A percentile compares a stretch with the other conserved stretches of the same genome.
These are phyloP conservation scores for Tinamus major DNA, from an alignment of 2,797 vertebrate genomes.

Conservation along the genomic window DNA sequence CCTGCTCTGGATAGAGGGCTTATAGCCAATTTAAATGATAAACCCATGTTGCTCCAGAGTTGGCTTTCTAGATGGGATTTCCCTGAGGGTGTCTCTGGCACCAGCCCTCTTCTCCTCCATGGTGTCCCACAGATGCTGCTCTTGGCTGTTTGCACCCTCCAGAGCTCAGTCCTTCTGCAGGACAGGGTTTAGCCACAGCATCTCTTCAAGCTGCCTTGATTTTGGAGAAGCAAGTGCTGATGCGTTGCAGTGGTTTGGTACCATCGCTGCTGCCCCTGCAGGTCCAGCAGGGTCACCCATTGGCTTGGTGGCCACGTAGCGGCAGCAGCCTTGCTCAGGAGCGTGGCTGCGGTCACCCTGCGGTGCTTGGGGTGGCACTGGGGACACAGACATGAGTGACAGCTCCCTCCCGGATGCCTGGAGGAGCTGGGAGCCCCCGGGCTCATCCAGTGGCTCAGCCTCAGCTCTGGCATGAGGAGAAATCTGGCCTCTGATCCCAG, in stretches of 20 bases:
- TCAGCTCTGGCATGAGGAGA: neutral
- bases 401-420: neutral
- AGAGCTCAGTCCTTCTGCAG: neutral
- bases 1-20: neutral
- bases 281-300: no score
- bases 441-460: neutral
- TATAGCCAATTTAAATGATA: neutral
- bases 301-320: no score
- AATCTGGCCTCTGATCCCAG: neutral
- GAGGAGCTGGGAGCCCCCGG: neutral
- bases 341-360: no score
- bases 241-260: no score
- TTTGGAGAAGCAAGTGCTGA: no score
- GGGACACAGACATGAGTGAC: rapidly evolving
- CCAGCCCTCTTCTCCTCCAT: neutral
- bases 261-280: no score
- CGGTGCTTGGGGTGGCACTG: neutral
- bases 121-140: rapidly evolving
- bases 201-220: neutral
- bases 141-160: neutral
- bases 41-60: rapidly evolving
- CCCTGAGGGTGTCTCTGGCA: neutral
- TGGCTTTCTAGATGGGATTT: rapidly evolving
- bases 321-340: no score
- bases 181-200: no score